Base-by-base conservation (phyloP, 2,888 invertebrate genomes). In the Agonum fuliginosum region DNA sequence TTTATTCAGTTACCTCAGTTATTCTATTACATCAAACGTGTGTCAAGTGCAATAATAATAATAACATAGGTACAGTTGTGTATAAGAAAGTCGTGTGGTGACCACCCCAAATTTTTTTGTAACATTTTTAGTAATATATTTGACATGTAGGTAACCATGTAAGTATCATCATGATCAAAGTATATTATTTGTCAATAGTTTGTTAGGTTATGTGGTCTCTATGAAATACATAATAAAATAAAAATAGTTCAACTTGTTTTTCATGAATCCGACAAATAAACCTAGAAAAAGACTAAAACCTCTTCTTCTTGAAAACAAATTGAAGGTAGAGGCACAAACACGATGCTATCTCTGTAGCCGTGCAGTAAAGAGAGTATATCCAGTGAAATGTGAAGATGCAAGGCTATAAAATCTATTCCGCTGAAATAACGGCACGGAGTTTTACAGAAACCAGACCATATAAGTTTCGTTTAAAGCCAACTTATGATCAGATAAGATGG, bases 401-500 rank as follows among this genome's bases (percentile, higher is more conserved):
- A 43, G 70, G 46, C 46, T 70, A 46, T 70, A 70, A 70, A 70
- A 70, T 70, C 70, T 70, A 70, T 70, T 46, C 70, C 43, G 43
- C 70, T 70, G 70, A 70, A 70, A 70, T 70, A 70, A 70, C 30
- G 70, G 27, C 24, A 24, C 22, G 17, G 67, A 70, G 70, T 46
- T 70, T 70, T 46, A 70, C 70, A 70, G 46, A 67, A 67, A 46
- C 46, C 46, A 70, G 46, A 46, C 46, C 70, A 70, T 70, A 70
- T 70, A 70, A 27, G 70, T 70, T 70, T 46, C 46, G 70, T 48
- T 70, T 70, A 67, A 67, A 67, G 75, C 51, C 48, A 65, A 67
- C 62, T 67, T 75, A 58, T 46, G 75, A 75, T 75, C 75, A 67
- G 75, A 75, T 75, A 75, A 75, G 67, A 67, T 75, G 67, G 75